Evolutionary conservation across 1,140 invertebrate genomes (phyloP).

Genomic region (Drosophila sucinea): DNA sequence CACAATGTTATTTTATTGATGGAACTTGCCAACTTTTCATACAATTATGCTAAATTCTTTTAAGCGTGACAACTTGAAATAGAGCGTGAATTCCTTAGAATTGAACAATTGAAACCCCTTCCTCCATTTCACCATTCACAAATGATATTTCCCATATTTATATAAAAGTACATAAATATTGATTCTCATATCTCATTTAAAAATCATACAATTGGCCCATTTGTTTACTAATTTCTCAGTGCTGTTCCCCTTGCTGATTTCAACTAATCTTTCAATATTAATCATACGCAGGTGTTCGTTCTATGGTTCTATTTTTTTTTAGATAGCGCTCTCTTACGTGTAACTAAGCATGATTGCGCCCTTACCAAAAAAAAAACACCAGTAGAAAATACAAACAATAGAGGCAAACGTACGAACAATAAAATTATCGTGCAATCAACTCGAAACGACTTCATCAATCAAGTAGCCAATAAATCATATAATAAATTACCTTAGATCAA

Average conservation of each 20-base stretch:
- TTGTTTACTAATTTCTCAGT: conserved; percentile 42
- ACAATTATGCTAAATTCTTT: too few species aligned
- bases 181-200: neutral
- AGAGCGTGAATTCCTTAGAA: too few species aligned
- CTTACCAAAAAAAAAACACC: neutral
- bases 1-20: too few species aligned
- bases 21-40: too few species aligned
- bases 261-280: conserved; percentile 58
- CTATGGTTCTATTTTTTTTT: neutral
- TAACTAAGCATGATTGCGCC: conserved; percentile 4
- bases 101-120: neutral
- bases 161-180: neutral
- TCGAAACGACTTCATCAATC: conserved; percentile 69
- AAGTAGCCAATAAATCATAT: conserved; percentile 68
- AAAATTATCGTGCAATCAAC: conserved; percentile 68
- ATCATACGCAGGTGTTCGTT: conserved; percentile 59
- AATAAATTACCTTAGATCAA: conserved; percentile 69
- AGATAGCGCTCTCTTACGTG: neutral
- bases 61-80: too few species aligned
- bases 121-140: neutral
- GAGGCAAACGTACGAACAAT: conserved; percentile 34
- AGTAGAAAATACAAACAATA: conserved; percentile 9
- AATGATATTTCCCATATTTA: neutral
- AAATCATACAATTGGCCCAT: conserved; percentile 18
- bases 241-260: conserved; percentile 45